These are phyloP conservation scores for Cyclargus thomasi DNA, from an alignment of 1,140 invertebrate species.

Conservation along the genomic window DNA sequence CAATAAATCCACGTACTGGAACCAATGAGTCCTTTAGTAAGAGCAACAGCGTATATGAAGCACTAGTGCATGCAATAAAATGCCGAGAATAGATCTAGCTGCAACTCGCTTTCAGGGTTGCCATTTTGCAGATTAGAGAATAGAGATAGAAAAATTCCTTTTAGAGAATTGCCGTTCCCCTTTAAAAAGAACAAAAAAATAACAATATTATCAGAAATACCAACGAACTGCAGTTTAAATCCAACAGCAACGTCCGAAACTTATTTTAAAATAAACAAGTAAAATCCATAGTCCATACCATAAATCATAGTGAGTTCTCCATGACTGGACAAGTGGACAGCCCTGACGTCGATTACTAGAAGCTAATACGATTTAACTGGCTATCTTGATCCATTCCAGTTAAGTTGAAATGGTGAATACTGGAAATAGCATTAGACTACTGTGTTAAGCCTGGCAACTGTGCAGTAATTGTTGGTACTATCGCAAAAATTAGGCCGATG, in stretches of 20 bases:
- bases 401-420: constrained; percentile 32
- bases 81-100: constrained; percentile 24
- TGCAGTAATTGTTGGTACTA: background rate
- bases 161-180: too few species aligned
- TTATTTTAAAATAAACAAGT: too few species aligned
- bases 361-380: constrained; percentile 54
- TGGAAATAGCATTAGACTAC: background rate
- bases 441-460: background rate
- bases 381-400: constrained; percentile 43
- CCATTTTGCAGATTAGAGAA: too few species aligned
- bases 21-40: constrained; percentile 22
- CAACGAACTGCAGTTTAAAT: too few species aligned
- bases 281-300: too few species aligned
- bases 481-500: too few species aligned
- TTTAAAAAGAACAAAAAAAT: too few species aligned
- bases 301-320: background rate
- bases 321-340: too few species aligned
- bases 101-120: constrained; percentile 20
- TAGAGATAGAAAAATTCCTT: too few species aligned
- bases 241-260: too few species aligned
- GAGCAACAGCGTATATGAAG: constrained; percentile 21
- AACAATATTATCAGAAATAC: too few species aligned
- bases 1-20: constrained; percentile 25
- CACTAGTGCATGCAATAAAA: constrained; percentile 23
- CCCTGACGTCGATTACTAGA: constrained; percentile 36